Conservation (phyloP, 2,888 invertebrate genomes). For the Eurytoma californica region DNA sequence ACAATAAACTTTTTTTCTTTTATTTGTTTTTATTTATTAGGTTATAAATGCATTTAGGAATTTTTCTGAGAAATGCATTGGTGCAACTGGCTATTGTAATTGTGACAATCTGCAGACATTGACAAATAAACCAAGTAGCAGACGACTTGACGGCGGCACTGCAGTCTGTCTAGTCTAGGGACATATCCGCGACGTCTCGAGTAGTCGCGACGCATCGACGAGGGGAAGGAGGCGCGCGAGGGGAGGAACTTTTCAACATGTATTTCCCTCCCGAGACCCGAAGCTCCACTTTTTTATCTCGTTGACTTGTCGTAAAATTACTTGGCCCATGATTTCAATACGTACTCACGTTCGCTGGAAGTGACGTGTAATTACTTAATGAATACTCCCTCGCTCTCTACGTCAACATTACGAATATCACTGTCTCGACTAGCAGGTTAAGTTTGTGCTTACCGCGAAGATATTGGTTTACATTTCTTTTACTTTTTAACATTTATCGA, state of each 20-base stretch:
- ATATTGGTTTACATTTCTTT: not conserved
- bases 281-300: not conserved
- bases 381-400: not conserved
- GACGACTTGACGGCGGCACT: constrained; percentile 2
- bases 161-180: no score
- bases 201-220: not conserved
- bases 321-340: not conserved
- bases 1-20: no score
- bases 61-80: no score
- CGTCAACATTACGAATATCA: not conserved
- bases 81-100: no score
- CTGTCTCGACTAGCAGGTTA: constrained; percentile 28
- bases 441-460: not conserved
- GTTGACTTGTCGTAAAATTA: not conserved
- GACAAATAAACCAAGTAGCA: not conserved
- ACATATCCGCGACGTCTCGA: no score
- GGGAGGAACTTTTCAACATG: constrained; percentile 40
- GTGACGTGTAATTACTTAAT: constrained; percentile 20
- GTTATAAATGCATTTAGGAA: no score
- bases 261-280: constrained; percentile 22
- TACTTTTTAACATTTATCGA: constrained; percentile 1
- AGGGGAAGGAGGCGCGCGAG: constrained; percentile 12
- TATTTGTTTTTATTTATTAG: no score
- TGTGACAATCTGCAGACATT: no score
- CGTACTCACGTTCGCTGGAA: not conserved